These are phyloP conservation scores for Zaprionus gabonicus DNA, from an alignment of 1,140 invertebrate species.

Conservation along the genomic window DNA sequence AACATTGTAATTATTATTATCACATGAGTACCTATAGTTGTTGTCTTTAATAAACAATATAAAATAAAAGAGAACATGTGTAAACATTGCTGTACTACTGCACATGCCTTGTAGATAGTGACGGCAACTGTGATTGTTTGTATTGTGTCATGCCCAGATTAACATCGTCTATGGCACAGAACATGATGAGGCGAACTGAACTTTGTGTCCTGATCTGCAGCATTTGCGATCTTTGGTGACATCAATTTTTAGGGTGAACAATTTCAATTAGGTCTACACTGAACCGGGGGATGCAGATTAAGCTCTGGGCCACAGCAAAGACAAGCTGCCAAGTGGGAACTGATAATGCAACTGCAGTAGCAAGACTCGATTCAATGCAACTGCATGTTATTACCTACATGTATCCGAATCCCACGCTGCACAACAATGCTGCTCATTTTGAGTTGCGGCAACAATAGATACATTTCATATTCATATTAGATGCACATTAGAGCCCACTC, in stretches of 20 bases:
- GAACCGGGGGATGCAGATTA: constrained; percentile 51
- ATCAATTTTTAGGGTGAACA: constrained; percentile 61
- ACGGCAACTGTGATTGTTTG: constrained; percentile 32
- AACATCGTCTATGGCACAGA: constrained; percentile 23
- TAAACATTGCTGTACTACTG: neutral
- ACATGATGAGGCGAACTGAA: constrained; percentile 29
- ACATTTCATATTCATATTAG: constrained; percentile 63
- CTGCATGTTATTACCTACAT: neutral
- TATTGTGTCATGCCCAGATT: constrained; percentile 31
- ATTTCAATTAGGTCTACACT: constrained; percentile 60
- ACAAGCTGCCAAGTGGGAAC: constrained; percentile 22
- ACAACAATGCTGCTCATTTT: constrained; percentile 47
- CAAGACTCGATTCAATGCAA: neutral
- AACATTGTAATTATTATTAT: neutral
- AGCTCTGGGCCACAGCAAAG: constrained; percentile 27
- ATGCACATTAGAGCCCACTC: constrained; percentile 63
- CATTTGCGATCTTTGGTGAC: constrained; percentile 55
- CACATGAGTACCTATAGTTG: neutral
- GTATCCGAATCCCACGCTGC: constrained; percentile 37
- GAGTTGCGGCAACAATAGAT: constrained; percentile 43
- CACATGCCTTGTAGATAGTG: constrained; percentile 32
- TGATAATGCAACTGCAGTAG: constrained; percentile 35
- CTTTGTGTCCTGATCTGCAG: constrained; percentile 47
- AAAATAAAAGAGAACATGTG: neutral
- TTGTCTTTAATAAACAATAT: no score